A percentile compares a stretch with the other conserved stretches of the same genome.
Conservation (phyloP, 2,888 invertebrate genomes). For the Sarcophaga variegata region DNA sequence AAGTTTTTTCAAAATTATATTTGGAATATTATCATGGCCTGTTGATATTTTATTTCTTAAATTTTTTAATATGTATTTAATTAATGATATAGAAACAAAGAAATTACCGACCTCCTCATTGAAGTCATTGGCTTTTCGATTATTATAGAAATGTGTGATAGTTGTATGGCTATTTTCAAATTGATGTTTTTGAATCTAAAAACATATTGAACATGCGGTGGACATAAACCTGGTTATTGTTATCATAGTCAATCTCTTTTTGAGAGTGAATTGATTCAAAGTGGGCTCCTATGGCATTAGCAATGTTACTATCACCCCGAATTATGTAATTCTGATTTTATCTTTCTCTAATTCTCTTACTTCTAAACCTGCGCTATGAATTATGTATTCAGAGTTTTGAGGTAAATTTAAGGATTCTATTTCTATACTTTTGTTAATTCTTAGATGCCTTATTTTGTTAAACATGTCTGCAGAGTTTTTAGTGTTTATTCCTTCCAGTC, state of each 20-base stretch:
- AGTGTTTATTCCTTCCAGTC: no score
- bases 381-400: neutral
- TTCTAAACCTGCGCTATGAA: neutral
- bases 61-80: no score
- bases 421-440: neutral
- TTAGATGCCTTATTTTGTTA: no score
- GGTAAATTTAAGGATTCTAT: neutral
- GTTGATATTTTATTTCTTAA: no score
- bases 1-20: no score
- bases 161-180: conserved; percentile 1
- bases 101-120: neutral
- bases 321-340: neutral
- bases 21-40: no score
- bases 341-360: neutral
- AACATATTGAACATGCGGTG: neutral
- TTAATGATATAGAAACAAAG: no score
- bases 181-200: neutral
- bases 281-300: conserved; percentile 3
- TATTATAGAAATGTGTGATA: neutral
- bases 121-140: neutral
- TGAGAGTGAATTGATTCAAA: conserved; percentile 19
- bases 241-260: neutral
- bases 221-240: conserved; percentile 2
- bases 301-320: neutral
- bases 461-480: no score